Conservation (phyloP, 2,113 vertebrate species). For the Halcyon malimbica region DNA sequence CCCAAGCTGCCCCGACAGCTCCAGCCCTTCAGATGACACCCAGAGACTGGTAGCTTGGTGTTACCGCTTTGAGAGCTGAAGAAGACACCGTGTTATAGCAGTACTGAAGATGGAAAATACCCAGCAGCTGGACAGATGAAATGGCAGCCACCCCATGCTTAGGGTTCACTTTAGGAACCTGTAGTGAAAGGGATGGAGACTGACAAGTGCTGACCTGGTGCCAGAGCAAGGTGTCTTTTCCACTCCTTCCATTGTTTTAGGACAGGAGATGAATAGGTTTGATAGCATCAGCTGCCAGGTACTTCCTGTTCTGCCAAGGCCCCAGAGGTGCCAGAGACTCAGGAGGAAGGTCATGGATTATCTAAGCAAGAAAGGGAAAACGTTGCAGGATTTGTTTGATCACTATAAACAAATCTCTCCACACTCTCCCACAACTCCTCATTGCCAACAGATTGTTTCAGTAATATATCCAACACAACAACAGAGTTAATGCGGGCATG, state of each 20-base stretch:
- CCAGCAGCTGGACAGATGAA: background rate
- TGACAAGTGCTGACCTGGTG: background rate
- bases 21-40: background rate
- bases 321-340: background rate
- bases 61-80: background rate
- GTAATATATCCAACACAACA: background rate
- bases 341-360: background rate
- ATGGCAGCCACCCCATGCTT: background rate
- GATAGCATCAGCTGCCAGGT: background rate
- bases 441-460: background rate
- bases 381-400: background rate
- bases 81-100: background rate
- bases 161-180: background rate
- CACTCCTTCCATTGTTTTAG: background rate
- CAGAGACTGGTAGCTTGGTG: background rate
- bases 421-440: background rate
- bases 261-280: background rate
- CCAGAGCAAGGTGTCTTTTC: background rate
- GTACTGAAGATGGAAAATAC: background rate
- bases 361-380: background rate
- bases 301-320: background rate
- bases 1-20: fast-evolving
- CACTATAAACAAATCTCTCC: background rate
- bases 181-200: background rate
- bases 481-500: background rate